These are phyloP conservation scores for Tretioscincus oriximinensis DNA, from an alignment of 2,113 vertebrate species.

Conservation along the genomic window DNA sequence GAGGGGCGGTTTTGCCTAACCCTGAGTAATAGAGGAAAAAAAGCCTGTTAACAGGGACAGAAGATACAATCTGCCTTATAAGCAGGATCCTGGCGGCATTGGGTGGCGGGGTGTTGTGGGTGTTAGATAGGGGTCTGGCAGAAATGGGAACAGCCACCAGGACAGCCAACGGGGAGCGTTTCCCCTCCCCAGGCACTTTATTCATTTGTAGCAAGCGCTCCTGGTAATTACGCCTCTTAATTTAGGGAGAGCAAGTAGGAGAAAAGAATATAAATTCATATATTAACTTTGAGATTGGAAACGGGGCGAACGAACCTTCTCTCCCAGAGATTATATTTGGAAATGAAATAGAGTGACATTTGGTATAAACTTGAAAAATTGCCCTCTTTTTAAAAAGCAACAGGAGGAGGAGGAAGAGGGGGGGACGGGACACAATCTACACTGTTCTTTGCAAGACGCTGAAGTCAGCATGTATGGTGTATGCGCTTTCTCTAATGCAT, in stretches of 20 bases:
- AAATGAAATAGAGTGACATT: constrained; percentile 66
- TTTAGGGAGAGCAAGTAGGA: constrained; percentile 66
- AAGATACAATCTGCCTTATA: constrained; percentile 47
- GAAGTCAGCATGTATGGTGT: constrained; percentile 56
- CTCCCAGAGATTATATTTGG: constrained; percentile 62
- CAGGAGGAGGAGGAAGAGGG: constrained; percentile 26
- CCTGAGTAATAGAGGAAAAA: constrained; percentile 7
- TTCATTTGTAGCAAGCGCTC: constrained; percentile 58
- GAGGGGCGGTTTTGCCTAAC: neutral
- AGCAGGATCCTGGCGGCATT: constrained; percentile 37
- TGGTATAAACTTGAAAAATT: constrained; percentile 65
- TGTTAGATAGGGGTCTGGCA: neutral
- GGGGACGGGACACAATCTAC: constrained; percentile 25
- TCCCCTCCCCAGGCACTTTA: constrained; percentile 52
- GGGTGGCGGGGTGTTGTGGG: neutral
- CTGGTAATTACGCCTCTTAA: constrained; percentile 69
- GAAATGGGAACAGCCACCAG: constrained; percentile 43
- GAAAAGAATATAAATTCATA: constrained; percentile 70
- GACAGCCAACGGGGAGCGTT: constrained; percentile 47
- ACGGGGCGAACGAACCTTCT: constrained; percentile 57
- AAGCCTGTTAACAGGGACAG: constrained; percentile 45
- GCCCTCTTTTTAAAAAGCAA: constrained; percentile 56
- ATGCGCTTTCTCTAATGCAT: neutral
- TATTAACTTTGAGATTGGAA: constrained; percentile 69
- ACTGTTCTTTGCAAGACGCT: constrained; percentile 40